Conservation (phyloP, 64 coral and sea anemone genomes). For the Astreopora myriophthalma region DNA sequence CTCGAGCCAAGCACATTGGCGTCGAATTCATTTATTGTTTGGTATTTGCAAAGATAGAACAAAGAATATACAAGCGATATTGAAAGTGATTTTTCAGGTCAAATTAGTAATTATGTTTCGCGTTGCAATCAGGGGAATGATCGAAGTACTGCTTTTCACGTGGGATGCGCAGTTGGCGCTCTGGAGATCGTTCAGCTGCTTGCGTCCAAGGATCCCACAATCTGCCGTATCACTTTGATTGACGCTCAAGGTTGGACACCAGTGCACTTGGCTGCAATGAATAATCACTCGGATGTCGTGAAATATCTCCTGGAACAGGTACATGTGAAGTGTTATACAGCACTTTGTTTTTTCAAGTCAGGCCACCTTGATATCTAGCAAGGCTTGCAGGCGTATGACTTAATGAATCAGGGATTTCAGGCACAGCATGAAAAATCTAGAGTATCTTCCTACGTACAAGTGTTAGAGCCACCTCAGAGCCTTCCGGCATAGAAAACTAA, state of each 20-base stretch:
- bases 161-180: conserved; percentile 71
- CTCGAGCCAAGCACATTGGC: no score
- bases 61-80: no score
- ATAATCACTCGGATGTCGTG: conserved; percentile 54
- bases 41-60: no score
- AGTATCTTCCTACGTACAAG: no score
- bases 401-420: no score
- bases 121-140: conserved; percentile 39
- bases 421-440: no score
- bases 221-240: conserved; percentile 65
- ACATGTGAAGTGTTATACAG: background rate
- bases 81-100: background rate
- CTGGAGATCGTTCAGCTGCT: conserved; percentile 66
- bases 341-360: background rate
- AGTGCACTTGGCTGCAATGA: conserved; percentile 63
- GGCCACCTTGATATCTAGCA: no score
- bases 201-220: conserved; percentile 48
- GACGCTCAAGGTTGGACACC: conserved; percentile 47
- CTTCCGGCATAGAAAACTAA: background rate
- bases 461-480: no score
- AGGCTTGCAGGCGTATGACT: no score
- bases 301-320: conserved; percentile 79
- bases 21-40: no score
- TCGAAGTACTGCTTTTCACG: conserved; percentile 61
- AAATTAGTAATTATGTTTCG: background rate